A percentile compares a stretch with the other conserved stretches of the same genome.
phyloP scores from a whole-genome alignment of 1,140 invertebrate genomes.

The Drosophila lacteicornis region DNA sequence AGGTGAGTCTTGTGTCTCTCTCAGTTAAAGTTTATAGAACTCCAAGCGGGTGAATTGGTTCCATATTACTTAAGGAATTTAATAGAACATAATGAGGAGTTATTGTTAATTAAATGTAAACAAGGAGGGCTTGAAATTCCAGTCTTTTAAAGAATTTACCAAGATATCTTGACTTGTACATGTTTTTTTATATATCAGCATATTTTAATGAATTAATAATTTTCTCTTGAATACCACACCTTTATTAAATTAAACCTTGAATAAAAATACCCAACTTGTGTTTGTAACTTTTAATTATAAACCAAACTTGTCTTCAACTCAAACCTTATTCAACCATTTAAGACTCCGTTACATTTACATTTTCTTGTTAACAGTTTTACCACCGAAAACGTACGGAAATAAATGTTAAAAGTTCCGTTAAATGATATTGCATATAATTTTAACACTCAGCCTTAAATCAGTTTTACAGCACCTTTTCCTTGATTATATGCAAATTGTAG shows the following conservation, averaged over 20 bases:
- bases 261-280: not conserved
- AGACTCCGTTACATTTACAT: not conserved
- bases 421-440: conserved; percentile 5
- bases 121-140: not conserved
- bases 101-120: not conserved
- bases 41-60: conserved; percentile 11
- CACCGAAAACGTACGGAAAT: too few relatives aligned
- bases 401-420: not conserved
- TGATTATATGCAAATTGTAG: conserved; percentile 1
- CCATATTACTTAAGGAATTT: not conserved
- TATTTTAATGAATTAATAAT: not conserved
- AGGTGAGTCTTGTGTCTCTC: conserved; percentile 14
- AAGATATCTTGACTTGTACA: not conserved
- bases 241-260: not conserved
- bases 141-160: not conserved
- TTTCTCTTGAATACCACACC: not conserved
- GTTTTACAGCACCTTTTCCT: too few relatives aligned
- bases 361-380: not conserved
- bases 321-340: not conserved
- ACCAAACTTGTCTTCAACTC: not conserved
- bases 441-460: not conserved
- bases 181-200: too few relatives aligned
- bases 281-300: not conserved
- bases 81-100: not conserved
- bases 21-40: conserved; percentile 2